Conservation (phyloP, 2,888 invertebrate species). For the Tipula lateralis region DNA sequence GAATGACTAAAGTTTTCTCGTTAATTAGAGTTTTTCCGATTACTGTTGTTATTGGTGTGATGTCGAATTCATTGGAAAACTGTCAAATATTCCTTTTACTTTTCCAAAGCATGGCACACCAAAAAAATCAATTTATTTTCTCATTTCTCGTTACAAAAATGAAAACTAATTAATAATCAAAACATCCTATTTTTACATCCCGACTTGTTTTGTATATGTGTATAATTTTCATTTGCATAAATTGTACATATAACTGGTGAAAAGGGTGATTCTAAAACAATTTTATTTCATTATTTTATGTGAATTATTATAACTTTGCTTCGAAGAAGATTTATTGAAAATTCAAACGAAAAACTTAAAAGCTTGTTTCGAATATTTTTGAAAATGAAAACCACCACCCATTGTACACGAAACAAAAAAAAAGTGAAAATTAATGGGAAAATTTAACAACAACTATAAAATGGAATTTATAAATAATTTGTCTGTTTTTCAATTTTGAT, state of each 20-base stretch:
- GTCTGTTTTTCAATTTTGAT: constrained; percentile 9
- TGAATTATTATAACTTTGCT: neutral
- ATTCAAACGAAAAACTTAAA: neutral
- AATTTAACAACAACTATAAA: neutral
- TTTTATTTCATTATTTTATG: neutral
- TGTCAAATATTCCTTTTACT: neutral
- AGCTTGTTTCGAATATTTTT: no score
- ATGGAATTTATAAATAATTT: constrained; percentile 5
- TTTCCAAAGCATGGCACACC: neutral
- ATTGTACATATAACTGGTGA: neutral
- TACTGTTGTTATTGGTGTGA: neutral
- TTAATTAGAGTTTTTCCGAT: neutral
- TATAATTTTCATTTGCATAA: neutral
- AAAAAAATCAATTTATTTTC: neutral
- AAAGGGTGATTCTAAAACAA: neutral
- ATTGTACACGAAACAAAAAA: neutral
- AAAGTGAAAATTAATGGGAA: constrained; percentile 24
- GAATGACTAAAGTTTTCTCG: neutral
- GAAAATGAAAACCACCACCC: neutral
- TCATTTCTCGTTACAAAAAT: neutral
- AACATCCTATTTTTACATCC: neutral
- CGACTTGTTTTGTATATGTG: neutral
- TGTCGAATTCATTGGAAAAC: constrained; percentile 11
- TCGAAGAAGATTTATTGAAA: no score
- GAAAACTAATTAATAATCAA: constrained; percentile 19